These are phyloP conservation scores for Megathymus violae DNA, from an alignment of 1,140 invertebrate species.

Conservation along the genomic window DNA sequence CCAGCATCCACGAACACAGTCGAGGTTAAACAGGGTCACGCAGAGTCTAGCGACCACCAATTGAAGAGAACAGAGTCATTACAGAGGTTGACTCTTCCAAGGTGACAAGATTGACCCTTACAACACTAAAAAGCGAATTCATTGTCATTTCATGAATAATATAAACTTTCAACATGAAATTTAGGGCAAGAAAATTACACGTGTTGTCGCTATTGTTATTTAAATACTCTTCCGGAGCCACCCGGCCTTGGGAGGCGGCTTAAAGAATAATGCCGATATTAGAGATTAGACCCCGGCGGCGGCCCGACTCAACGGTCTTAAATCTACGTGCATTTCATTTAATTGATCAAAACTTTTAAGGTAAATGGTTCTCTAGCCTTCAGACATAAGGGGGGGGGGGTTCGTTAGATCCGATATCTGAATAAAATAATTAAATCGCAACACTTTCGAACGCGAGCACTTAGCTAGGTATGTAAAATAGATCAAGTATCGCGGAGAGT, in stretches of 20 bases:
- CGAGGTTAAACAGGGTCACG: too few relatives aligned
- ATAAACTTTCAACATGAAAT: background rate
- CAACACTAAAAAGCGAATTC: too few relatives aligned
- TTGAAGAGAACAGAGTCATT: too few relatives aligned
- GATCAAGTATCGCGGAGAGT: constrained; percentile 5
- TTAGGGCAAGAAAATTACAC: background rate
- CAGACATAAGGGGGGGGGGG: constrained; percentile 2
- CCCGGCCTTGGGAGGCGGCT: background rate
- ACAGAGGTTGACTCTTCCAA: too few relatives aligned
- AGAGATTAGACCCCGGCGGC: constrained; percentile 11
- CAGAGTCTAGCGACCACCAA: too few relatives aligned
- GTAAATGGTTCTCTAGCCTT: constrained; percentile 2
- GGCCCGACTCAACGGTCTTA: background rate
- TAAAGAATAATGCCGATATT: constrained; percentile 13
- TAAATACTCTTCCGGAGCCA: background rate
- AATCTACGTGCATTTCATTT: constrained; percentile 2
- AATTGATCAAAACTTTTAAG: constrained; percentile 8
- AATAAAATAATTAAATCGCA: constrained; percentile 25
- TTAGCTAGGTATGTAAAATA: constrained; percentile 14
- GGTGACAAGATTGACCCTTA: too few relatives aligned
- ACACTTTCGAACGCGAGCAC: constrained; percentile 7
- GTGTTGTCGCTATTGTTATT: background rate
- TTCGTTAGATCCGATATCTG: background rate
- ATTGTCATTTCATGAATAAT: too few relatives aligned
- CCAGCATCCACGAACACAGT: too few relatives aligned